Conservation (phyloP, 2,888 invertebrate species). For the Sepiola atlantica region DNA sequence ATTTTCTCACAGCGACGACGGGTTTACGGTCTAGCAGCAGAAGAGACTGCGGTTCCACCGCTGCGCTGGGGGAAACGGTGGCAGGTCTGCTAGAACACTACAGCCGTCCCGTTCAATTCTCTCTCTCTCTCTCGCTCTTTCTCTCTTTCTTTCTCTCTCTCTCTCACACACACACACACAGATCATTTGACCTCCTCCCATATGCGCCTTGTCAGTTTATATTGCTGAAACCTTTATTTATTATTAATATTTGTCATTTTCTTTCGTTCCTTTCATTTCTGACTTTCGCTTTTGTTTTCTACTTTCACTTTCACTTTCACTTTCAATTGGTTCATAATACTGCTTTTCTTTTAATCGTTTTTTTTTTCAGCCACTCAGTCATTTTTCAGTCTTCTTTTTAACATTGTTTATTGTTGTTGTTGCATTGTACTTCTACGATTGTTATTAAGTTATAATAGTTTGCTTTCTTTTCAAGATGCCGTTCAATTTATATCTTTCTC, state of each 20-base stretch:
- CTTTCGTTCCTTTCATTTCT: not conserved
- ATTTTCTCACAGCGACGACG: constrained; percentile 33
- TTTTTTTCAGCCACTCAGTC: not conserved
- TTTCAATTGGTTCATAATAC: not conserved
- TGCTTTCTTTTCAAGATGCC: not conserved
- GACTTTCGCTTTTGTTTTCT: not conserved
- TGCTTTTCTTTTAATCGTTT: not conserved
- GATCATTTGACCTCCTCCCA: not conserved
- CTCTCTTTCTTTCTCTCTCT: not conserved
- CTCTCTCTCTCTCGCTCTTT: not conserved
- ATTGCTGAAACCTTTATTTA: not conserved
- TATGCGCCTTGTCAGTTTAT: not conserved
- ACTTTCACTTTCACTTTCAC: not conserved
- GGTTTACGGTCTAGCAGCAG: constrained; percentile 34
- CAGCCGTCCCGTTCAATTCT: constrained; percentile 33
- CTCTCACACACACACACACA: not conserved
- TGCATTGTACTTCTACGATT: not conserved
- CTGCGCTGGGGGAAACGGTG: not conserved
- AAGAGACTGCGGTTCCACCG: not conserved
- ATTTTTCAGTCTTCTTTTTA: not conserved
- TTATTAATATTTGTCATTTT: not conserved
- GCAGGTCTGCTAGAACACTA: constrained; percentile 41
- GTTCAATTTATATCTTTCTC: not conserved
- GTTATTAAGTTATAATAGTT: not conserved
- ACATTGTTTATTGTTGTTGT: not conserved